Evolutionary conservation across 1,140 invertebrate genomes (phyloP).

Genomic region (Orussus abietinus): DNA sequence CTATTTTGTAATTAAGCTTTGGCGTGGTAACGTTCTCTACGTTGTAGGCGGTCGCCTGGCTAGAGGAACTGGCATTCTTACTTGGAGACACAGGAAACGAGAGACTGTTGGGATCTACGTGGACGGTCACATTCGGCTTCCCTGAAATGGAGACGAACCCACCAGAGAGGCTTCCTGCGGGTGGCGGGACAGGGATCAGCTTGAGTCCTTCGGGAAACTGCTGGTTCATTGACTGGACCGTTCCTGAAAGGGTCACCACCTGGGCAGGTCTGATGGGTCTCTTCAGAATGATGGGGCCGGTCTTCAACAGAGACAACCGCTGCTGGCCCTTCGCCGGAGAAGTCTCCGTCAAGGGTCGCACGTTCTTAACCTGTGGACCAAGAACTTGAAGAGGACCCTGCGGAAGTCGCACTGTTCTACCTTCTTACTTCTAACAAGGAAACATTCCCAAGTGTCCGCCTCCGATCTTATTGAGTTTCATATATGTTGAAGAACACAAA

Average conservation of each 20-base stretch:
- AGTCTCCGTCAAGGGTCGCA: conserved; percentile 37
- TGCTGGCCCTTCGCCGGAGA: conserved; percentile 25
- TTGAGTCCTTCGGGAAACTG: too few relatives aligned
- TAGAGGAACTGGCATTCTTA: not conserved
- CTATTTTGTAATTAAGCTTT: conserved; percentile 26
- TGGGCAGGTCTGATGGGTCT: conserved; percentile 12
- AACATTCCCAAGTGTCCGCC: too few relatives aligned
- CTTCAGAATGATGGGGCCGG: conserved; percentile 37
- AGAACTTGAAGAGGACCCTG: too few relatives aligned
- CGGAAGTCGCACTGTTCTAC: not conserved
- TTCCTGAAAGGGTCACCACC: too few relatives aligned
- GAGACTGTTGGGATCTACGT: conserved; percentile 12
- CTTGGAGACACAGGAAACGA: conserved; percentile 6
- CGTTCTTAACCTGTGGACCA: conserved; percentile 37
- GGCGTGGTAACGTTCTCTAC: not conserved
- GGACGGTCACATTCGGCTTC: conserved; percentile 1
- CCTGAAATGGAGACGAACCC: not conserved
- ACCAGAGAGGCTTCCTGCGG: too few relatives aligned
- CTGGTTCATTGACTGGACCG: too few relatives aligned
- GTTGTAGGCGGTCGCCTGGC: not conserved
- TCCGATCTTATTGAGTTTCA: too few relatives aligned
- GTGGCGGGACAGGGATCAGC: too few relatives aligned
- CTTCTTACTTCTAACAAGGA: too few relatives aligned
- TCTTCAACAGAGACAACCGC: conserved; percentile 37
- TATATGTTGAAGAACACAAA: too few relatives aligned